These are phyloP conservation scores for Pentalonia nigronervosa DNA, from an alignment of 1,140 invertebrate genomes.

Conservation along the genomic window DNA sequence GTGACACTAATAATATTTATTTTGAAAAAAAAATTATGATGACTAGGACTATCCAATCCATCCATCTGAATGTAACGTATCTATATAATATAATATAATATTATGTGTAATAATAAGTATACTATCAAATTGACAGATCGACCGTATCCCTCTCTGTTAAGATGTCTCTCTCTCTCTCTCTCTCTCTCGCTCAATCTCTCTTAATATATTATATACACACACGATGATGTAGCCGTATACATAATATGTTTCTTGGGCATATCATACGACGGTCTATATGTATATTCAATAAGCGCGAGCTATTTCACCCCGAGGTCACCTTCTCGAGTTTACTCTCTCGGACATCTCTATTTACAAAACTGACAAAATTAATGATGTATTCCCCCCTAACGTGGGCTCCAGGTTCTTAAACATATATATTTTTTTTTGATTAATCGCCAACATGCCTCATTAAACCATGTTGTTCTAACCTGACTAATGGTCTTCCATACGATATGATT, in stretches of 20 bases:
- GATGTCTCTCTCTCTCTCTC: not conserved
- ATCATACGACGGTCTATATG: not conserved
- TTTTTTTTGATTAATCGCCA: slow-evolving; percentile 49
- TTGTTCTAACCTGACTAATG: slow-evolving; percentile 38
- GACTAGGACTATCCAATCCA: not conserved
- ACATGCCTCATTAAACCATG: slow-evolving; percentile 51
- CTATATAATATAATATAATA: not conserved
- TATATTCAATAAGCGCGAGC: slow-evolving; percentile 49
- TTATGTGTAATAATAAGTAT: not conserved
- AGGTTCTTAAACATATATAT: slow-evolving; percentile 6
- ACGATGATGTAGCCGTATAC: not conserved
- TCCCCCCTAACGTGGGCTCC: not conserved
- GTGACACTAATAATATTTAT: slow-evolving; percentile 13
- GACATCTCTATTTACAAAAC: slow-evolving; percentile 53
- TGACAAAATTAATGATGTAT: slow-evolving; percentile 54
- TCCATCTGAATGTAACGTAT: not conserved
- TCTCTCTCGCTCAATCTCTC: not conserved
- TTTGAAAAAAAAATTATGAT: not conserved
- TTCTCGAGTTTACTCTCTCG: slow-evolving; percentile 33
- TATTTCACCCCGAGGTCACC: slow-evolving; percentile 51
- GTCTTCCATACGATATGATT: slow-evolving; percentile 15
- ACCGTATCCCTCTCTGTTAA: slow-evolving; percentile 20
- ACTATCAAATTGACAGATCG: slow-evolving; percentile 32
- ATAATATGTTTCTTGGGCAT: not conserved
- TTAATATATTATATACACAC: not conserved